Evolutionary conservation across 1,140 invertebrate species (phyloP), one percentile per base, ranked within the genome.

Genomic region (Lasioglossum albipes): DNA sequence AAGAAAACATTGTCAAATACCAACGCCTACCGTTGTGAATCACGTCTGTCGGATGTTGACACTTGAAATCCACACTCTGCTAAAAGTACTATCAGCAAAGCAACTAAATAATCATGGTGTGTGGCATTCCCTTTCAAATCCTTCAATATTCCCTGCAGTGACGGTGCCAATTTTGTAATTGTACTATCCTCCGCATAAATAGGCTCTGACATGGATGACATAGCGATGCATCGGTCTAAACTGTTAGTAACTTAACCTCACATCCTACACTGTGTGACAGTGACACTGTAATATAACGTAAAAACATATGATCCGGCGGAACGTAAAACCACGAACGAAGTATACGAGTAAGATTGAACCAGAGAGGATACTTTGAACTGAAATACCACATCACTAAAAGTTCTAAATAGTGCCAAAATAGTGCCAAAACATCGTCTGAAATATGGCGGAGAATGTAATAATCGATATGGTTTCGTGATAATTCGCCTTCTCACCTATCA

Each of bases 101-200:
- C 87, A 79, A 92, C 83, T 1, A 91, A 20, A 77, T 89, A 83
- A 64, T 92, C 91, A 52, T 87, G 85, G 31, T 87, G 85, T 13
- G 52, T 84, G 4, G 86, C 78, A 67, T 77, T 65, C 41, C 84
- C 62, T 7, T 67, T 42, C 10, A 91, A 81, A 64, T 75, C 81
- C 45, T 62, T 59, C 16, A 87, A 42, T 20, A 85, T 61, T 2
- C 69, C 49, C 27, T 75, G 54, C 22, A 92, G 67, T 4, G 65
- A 82, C 12, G 87, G 84, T 5, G 86, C 68, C 49, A 89, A 67
- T 27, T 73, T 72, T 3, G 72, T 49, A 57, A 54, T 27, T n/a
- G 88, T 88, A 62, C 88, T 89, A 0, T 91, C 89, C 79, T 92
- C 90, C 2, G 80, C 85, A 10, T 87, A 86, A 45, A 76, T 59